Conservation (phyloP, 2,113 vertebrate species). For the Lepus timidus region DNA sequence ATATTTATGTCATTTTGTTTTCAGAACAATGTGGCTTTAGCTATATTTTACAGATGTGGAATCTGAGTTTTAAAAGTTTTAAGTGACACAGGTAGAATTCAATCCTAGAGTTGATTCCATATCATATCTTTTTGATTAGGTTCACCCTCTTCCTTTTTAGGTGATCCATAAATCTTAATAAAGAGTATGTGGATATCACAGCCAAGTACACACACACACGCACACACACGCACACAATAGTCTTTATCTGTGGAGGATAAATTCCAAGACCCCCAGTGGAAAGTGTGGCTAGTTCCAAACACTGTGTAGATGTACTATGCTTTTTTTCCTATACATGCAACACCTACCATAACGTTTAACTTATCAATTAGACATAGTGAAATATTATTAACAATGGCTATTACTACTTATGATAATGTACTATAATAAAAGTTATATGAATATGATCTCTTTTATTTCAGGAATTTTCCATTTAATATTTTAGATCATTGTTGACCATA, state of each 20-base stretch:
- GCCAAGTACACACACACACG: neutral
- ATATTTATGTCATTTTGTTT: neutral
- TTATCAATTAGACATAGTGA: neutral
- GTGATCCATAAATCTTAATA: neutral
- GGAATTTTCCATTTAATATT: neutral
- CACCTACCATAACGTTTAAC: neutral
- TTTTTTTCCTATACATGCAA: too few species aligned
- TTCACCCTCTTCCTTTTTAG: neutral
- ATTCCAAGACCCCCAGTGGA: neutral
- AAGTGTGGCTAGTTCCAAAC: neutral
- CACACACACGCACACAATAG: fast-evolving
- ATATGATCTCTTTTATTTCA: neutral
- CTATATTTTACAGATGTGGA: neutral
- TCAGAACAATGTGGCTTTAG: conserved; percentile 18
- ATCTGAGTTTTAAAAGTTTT: conserved; percentile 15
- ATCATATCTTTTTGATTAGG: neutral
- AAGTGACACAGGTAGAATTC: neutral
- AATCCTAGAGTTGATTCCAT: conserved; percentile 3
- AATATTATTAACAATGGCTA: too few species aligned
- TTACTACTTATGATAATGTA: neutral
- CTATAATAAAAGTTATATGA: neutral
- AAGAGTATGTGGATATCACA: neutral
- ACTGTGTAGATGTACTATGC: too few species aligned
- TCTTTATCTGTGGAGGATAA: neutral
- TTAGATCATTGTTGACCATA: neutral